Conservation (phyloP, 2,797 vertebrate genomes). For the Momotus momota region DNA sequence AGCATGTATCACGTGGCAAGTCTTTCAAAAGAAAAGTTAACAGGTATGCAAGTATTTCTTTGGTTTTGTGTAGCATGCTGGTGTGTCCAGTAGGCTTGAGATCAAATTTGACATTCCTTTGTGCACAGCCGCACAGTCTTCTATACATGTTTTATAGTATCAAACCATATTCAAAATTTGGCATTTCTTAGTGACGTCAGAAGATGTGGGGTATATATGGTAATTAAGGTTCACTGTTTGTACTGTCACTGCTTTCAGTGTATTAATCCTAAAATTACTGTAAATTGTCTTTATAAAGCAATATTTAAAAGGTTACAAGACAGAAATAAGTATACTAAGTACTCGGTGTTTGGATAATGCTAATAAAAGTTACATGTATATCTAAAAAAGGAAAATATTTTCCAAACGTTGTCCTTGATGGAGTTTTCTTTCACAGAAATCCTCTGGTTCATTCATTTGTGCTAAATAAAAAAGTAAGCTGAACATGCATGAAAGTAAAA, state of each 20-base stretch:
- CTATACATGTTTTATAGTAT: background rate
- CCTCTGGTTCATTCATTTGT: background rate
- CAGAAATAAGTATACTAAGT: conserved; percentile 36
- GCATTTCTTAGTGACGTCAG: background rate
- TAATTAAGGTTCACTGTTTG: background rate
- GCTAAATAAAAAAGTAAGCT: background rate
- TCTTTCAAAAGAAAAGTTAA: background rate
- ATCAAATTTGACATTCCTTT: background rate
- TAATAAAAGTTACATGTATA: conserved; percentile 33
- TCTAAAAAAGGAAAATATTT: conserved; percentile 34
- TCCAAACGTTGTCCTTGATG: background rate
- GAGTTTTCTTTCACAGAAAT: conserved; percentile 30
- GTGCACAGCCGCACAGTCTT: background rate
- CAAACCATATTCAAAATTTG: background rate
- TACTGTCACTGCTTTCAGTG: background rate
- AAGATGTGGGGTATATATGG: background rate
- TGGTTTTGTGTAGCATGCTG: background rate
- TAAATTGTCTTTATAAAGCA: background rate
- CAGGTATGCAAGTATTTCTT: background rate
- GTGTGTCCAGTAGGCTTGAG: background rate
- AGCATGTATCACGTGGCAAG: background rate
- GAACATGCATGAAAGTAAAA: conserved; percentile 3
- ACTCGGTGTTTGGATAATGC: conserved; percentile 34
- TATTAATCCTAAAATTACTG: background rate
- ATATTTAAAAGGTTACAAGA: background rate